Evolutionary conservation across 2,888 invertebrate genomes (phyloP).

Genomic region (Lysandra coridon): DNA sequence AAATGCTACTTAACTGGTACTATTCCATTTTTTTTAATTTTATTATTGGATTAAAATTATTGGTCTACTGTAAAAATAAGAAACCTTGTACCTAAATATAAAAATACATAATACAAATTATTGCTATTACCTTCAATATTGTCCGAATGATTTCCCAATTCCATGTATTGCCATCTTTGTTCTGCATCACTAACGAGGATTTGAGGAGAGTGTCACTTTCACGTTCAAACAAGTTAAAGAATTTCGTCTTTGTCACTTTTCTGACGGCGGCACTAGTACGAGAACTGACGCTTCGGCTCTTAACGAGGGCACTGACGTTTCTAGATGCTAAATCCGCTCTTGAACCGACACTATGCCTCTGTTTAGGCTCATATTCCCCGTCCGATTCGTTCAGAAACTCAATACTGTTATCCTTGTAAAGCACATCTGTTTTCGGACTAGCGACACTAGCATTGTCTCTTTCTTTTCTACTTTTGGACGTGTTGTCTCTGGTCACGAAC

Average conservation of each 20-base stretch:
- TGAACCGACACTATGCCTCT: constrained; percentile 71
- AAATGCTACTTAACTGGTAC: too few species aligned
- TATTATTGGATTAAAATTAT: too few species aligned
- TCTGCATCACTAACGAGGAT: constrained; percentile 89
- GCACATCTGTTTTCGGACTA: constrained; percentile 49
- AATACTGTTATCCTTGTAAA: constrained; percentile 59
- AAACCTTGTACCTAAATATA: constrained; percentile 35
- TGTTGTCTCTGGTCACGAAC: constrained; percentile 59
- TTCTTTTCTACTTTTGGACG: constrained; percentile 63
- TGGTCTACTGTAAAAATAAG: too few species aligned
- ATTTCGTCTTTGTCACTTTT: constrained; percentile 69
- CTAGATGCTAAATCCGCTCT: constrained; percentile 66
- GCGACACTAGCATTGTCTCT: constrained; percentile 68
- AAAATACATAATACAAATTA: constrained; percentile 27
- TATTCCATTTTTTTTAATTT: too few species aligned
- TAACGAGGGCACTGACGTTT: constrained; percentile 71
- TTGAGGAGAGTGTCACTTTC: constrained; percentile 85
- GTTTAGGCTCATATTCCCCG: constrained; percentile 64
- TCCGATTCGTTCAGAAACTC: constrained; percentile 71
- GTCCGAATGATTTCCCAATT: constrained; percentile 95
- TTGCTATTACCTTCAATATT: constrained; percentile 84
- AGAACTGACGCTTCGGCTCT: constrained; percentile 75
- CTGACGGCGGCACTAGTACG: constrained; percentile 67
- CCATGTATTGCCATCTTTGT: constrained; percentile 92
- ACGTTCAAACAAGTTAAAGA: constrained; percentile 80